A percentile compares a stretch with the other conserved stretches of the same genome.
phyloP scores from a whole-genome alignment of 2,888 invertebrate species.

The Ditylenchus weischeri region DNA sequence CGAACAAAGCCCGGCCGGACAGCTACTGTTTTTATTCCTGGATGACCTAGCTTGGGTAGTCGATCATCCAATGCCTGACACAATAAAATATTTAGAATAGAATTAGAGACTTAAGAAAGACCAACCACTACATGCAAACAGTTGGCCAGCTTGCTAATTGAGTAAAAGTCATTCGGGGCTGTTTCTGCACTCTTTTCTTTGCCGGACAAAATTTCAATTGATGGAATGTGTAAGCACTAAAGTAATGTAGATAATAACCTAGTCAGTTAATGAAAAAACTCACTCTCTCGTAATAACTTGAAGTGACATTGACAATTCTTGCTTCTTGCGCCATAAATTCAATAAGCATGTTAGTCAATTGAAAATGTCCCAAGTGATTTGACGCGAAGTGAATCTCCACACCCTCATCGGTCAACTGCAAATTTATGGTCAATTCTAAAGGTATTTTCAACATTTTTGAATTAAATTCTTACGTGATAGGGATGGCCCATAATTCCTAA shows the following conservation, averaged over 20 bases:
- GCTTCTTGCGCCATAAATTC: slow-evolving; percentile 67
- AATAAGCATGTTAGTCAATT: slow-evolving; percentile 73
- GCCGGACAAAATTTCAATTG: slow-evolving; percentile 13
- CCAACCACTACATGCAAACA: slow-evolving; percentile 48
- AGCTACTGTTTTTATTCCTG: slow-evolving; percentile 34
- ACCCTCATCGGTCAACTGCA: slow-evolving; percentile 66
- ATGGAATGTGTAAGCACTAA: slow-evolving; percentile 15
- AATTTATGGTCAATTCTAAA: slow-evolving; percentile 48
- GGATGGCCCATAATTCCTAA: slow-evolving; percentile 69
- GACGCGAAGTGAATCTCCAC: slow-evolving; percentile 78
- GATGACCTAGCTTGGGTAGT: background rate
- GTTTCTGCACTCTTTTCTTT: background rate
- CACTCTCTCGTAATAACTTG: slow-evolving; percentile 54
- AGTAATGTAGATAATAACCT: background rate
- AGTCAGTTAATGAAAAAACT: slow-evolving; percentile 15
- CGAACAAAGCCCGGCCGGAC: slow-evolving; percentile 53
- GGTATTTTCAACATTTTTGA: background rate
- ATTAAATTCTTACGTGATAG: slow-evolving; percentile 45
- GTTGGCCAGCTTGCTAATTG: slow-evolving; percentile 57
- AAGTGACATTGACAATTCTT: slow-evolving; percentile 60
- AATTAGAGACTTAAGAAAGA: background rate
- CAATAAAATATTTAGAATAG: no score
- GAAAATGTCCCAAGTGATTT: slow-evolving; percentile 80
- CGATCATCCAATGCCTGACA: slow-evolving; percentile 18
- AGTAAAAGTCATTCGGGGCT: slow-evolving; percentile 26